phyloP scores from a whole-genome alignment of 2,797 vertebrate species.

The Gastrophryne carolinensis region DNA sequence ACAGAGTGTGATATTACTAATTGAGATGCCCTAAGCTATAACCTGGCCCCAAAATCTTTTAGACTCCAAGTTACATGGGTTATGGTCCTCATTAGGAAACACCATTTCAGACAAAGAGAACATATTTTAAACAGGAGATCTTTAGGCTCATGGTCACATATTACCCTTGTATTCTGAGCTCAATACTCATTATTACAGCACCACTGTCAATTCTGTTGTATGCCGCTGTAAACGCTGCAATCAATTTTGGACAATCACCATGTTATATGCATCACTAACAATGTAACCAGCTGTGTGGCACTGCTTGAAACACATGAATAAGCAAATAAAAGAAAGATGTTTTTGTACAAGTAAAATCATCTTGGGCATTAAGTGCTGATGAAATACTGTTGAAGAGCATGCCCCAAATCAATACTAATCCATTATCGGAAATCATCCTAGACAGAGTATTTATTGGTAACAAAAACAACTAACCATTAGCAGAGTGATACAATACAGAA shows the following conservation, averaged over 20 bases:
- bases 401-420: no score
- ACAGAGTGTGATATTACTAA: no score
- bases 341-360: background rate
- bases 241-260: background rate
- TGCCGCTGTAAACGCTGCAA: background rate
- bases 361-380: background rate
- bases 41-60: no score
- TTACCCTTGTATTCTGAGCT: slow-evolving; percentile 10
- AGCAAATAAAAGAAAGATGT: background rate
- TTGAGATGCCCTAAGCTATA: no score
- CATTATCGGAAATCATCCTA: no score
- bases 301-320: slow-evolving; percentile 18
- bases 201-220: slow-evolving; percentile 6
- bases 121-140: background rate
- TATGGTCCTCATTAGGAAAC: no score
- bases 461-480: no score
- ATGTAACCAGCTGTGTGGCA: slow-evolving; percentile 1
- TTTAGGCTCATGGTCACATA: background rate
- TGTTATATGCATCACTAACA: slow-evolving; percentile 5
- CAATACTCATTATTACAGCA: slow-evolving; percentile 28
- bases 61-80: no score
- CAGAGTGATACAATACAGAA: no score
- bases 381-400: background rate
- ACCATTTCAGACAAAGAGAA: no score
- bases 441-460: no score